Evolutionary conservation across 2,113 vertebrate species (phyloP).

Genomic region (Ranitomeya variabilis): DNA sequence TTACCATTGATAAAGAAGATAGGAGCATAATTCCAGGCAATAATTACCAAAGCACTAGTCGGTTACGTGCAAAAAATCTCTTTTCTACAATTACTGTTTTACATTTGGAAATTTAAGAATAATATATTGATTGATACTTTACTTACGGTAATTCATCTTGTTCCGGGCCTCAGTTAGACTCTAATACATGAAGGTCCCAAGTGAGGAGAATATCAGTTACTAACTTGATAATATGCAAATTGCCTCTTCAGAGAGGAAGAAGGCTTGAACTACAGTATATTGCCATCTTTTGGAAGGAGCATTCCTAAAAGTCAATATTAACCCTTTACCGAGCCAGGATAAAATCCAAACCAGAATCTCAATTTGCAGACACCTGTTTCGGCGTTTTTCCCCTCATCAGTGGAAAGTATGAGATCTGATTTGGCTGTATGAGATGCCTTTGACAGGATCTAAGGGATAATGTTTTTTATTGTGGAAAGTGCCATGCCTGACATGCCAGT

Average conservation of each 20-base stretch:
- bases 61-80: neutral
- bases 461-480: too few relatives aligned
- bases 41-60: slow-evolving; percentile 6
- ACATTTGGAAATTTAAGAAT: neutral
- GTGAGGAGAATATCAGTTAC: neutral
- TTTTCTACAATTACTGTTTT: slow-evolving; percentile 2
- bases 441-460: too few relatives aligned
- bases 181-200: neutral
- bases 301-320: too few relatives aligned
- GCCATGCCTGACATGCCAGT: too few relatives aligned
- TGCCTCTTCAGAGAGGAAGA: too few relatives aligned
- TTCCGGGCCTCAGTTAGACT: neutral
- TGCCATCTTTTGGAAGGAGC: too few relatives aligned
- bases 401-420: too few relatives aligned
- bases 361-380: too few relatives aligned
- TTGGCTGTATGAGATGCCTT: too few relatives aligned
- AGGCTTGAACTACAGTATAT: neutral
- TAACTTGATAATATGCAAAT: neutral
- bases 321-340: too few relatives aligned
- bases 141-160: neutral
- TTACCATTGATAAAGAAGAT: slow-evolving; percentile 3
- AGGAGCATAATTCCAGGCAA: neutral
- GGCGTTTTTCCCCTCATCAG: too few relatives aligned
- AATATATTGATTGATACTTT: neutral
- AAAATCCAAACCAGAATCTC: too few relatives aligned